Percentiles rank a stretch among this genome's conserved stretches.
Evolutionary conservation across 2,888 invertebrate genomes (phyloP).

Genomic region (Ramazzottius varieornatus): DNA sequence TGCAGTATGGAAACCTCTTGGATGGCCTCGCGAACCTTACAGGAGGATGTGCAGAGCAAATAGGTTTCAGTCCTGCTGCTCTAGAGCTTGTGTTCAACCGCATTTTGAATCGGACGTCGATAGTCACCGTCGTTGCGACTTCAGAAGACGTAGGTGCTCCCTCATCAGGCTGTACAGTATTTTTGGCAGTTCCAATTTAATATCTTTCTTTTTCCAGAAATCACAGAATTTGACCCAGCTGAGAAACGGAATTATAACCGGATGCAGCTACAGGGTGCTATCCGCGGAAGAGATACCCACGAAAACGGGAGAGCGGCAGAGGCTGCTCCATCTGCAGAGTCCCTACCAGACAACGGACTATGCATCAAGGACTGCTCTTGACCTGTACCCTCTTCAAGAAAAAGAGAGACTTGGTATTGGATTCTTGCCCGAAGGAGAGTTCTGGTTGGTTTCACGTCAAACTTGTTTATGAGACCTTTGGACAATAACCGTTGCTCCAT

Average conservation of each 20-base stretch:
- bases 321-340: constrained; percentile 38
- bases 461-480: too few species aligned
- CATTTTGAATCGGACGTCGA: not conserved
- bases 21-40: constrained; percentile 66
- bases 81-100: not conserved
- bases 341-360: constrained; percentile 36
- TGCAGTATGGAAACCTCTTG: constrained; percentile 58
- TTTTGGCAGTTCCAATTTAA: too few species aligned
- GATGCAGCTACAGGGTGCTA: constrained; percentile 49
- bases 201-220: not conserved
- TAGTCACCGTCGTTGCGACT: not conserved
- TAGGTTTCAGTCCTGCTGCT: not conserved
- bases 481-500: too few species aligned
- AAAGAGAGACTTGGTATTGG: constrained; percentile 39
- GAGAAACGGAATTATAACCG: constrained; percentile 42
- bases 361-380: constrained; percentile 45
- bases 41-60: constrained; percentile 31
- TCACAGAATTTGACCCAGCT: constrained; percentile 28
- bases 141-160: not conserved
- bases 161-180: too few species aligned
- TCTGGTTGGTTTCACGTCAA: constrained; percentile 36
- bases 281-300: constrained; percentile 37
- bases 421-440: constrained; percentile 40
- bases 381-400: constrained; percentile 42
- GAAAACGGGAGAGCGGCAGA: not conserved